phyloP scores from a whole-genome alignment of 2,113 vertebrate species.

The Mesocricetus auratus region DNA sequence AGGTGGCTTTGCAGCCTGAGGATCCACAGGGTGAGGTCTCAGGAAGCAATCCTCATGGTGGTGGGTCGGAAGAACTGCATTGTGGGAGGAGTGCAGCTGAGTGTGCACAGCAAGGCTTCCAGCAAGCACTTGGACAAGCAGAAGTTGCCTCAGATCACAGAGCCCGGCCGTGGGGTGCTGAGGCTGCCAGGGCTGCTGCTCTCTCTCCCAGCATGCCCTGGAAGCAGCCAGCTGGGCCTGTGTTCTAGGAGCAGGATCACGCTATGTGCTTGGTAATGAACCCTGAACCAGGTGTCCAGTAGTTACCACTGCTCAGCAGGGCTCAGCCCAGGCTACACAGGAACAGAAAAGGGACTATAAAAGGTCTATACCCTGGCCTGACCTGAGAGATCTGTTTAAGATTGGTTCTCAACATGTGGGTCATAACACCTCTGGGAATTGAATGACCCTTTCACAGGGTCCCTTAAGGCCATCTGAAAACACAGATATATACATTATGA shows the following conservation, averaged over 20 bases:
- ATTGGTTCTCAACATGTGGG: not conserved
- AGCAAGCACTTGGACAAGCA: not conserved
- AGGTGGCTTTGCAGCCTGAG: not conserved
- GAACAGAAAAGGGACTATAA: not conserved
- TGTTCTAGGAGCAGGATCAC: not conserved
- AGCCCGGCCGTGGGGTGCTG: accelerated
- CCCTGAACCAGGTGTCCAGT: not conserved
- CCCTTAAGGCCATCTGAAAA: not conserved
- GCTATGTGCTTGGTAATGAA: not conserved
- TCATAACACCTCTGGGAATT: accelerated
- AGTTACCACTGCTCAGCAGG: not conserved
- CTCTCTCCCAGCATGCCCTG: not conserved
- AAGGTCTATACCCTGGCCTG: not conserved
- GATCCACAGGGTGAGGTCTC: not conserved
- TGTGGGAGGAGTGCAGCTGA: not conserved
- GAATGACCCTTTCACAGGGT: not conserved
- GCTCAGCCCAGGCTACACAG: not conserved
- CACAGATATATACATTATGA: not conserved
- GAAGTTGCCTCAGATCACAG: not conserved
- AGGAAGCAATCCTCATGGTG: not conserved
- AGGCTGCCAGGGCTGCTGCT: not conserved
- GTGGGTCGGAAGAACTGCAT: not conserved
- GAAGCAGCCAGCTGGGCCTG: not conserved
- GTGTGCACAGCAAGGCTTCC: too few relatives aligned
- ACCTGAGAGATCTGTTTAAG: not conserved